These are phyloP conservation scores for Cryptus armator DNA, from an alignment of 2,888 invertebrate species.

Conservation along the genomic window DNA sequence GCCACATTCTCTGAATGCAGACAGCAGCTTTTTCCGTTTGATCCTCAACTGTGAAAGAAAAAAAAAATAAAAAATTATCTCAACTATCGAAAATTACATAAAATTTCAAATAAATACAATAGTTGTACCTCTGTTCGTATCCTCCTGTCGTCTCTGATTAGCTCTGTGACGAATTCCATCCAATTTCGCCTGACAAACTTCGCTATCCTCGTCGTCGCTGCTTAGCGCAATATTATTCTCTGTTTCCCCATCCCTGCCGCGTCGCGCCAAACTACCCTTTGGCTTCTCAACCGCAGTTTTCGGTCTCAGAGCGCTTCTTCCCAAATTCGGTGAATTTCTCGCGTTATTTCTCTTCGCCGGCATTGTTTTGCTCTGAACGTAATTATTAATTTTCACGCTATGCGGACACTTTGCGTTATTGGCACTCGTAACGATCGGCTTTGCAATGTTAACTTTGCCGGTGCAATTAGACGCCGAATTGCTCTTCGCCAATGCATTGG, in stretches of 20 bases:
- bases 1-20: conserved; percentile 94
- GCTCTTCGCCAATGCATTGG: conserved; percentile 79
- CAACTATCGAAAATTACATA: not conserved
- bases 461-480: conserved; percentile 80
- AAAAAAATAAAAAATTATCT: conserved; percentile 24
- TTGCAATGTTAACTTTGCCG: conserved; percentile 79
- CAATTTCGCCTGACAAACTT: conserved; percentile 89
- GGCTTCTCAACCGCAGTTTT: conserved; percentile 76
- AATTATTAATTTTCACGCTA: conserved; percentile 82
- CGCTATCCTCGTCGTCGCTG: conserved; percentile 88
- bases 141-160: conserved; percentile 85
- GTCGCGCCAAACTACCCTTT: conserved; percentile 68
- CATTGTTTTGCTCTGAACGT: conserved; percentile 81
- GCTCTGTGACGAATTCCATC: conserved; percentile 89
- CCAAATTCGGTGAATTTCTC: conserved; percentile 80
- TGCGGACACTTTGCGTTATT: conserved; percentile 79
- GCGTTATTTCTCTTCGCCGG: conserved; percentile 77
- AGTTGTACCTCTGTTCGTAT: conserved; percentile 78
- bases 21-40: conserved; percentile 88
- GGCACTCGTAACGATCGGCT: conserved; percentile 77
- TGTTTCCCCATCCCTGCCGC: conserved; percentile 71
- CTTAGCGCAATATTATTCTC: conserved; percentile 72
- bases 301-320: conserved; percentile 76
- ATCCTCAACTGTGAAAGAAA: conserved; percentile 77
- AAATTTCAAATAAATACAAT: not conserved